Evolutionary conservation across 2,113 vertebrate genomes (phyloP).

Genomic region (Pygoscelis adeliae): DNA sequence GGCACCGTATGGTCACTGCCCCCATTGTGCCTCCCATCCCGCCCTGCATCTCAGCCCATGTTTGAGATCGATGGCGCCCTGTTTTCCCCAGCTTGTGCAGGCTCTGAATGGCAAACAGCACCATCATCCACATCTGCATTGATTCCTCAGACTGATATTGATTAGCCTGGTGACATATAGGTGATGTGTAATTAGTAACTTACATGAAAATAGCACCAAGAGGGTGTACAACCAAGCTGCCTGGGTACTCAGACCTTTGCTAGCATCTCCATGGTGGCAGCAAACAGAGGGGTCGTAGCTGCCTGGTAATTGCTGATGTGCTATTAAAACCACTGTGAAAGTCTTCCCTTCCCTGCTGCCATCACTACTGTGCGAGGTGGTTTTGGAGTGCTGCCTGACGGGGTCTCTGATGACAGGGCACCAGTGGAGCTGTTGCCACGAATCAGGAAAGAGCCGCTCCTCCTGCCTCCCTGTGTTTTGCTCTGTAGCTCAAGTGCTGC

Average conservation of each 20-base stretch:
- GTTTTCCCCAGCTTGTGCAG: background rate
- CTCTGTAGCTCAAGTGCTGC: background rate
- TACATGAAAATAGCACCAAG: background rate
- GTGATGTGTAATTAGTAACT: constrained; percentile 51
- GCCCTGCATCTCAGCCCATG: background rate
- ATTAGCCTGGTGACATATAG: constrained; percentile 16
- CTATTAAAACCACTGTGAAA: background rate
- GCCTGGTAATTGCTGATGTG: background rate
- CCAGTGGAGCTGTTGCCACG: background rate
- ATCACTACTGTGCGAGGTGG: rapidly evolving
- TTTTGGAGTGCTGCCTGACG: background rate
- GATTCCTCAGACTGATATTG: background rate
- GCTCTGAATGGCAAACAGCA: constrained; percentile 34
- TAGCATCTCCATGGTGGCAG: background rate
- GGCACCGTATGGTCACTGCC: background rate
- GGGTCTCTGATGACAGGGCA: background rate
- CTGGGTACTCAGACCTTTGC: background rate
- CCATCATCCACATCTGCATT: background rate
- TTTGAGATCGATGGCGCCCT: background rate
- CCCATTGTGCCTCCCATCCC: background rate
- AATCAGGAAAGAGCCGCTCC: background rate
- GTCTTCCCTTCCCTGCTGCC: background rate
- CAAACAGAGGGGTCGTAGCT: background rate
- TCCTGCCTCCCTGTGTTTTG: background rate
- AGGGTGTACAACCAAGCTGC: background rate